Base-by-base conservation (phyloP, 1,140 invertebrate species). In the Daktulosphaira vitifoliae region DNA sequence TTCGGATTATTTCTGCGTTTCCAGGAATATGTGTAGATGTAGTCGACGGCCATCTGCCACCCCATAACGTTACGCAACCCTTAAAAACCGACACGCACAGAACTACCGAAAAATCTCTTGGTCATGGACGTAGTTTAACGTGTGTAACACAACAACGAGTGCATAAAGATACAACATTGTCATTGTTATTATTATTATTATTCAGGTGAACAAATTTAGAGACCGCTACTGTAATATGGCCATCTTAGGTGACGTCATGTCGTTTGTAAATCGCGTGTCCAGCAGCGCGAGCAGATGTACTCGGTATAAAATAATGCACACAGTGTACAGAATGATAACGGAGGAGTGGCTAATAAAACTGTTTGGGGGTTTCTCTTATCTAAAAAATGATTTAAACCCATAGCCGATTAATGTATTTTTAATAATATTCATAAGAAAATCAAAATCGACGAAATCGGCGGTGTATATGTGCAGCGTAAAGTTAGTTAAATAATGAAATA, bases 31-130 rank as follows among this genome's bases (percentile, higher is more conserved):
- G 56, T 33, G 13, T 7, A 15, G 23, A n/a, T 39, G 18, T 38
- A 33, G 13, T n/a, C 42, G 56, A 16, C 39, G 39, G 56, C 56
- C 56, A 62, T 62, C 56, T 62, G 56, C 56, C 56, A 62, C 56
- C 56, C 56, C 56, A 62, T 48, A 44, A 62, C 56, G 56, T 62
- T 62, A 46, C 56, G 56, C 56, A 62, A 62, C 56, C 56, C 56
- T 62, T 62, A 62, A 62, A 62, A 62, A 62, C 56, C 56, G 56
- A 48, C 56, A 59, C 54, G 44, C 54, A 39, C 38, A 38, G 29
- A 6, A 33, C 29, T 23, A 20, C 54, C 54, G 29, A 39, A 48
- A 62, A 62, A 62, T 48, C 56, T 48, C 56, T 48, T 39, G 56
- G 56, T 46, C 54, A 46, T 38, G 42, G 54, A 18, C 11, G 48